phyloP scores from a whole-genome alignment of 2,113 vertebrate species.

The Proterorhinus semilunaris region DNA sequence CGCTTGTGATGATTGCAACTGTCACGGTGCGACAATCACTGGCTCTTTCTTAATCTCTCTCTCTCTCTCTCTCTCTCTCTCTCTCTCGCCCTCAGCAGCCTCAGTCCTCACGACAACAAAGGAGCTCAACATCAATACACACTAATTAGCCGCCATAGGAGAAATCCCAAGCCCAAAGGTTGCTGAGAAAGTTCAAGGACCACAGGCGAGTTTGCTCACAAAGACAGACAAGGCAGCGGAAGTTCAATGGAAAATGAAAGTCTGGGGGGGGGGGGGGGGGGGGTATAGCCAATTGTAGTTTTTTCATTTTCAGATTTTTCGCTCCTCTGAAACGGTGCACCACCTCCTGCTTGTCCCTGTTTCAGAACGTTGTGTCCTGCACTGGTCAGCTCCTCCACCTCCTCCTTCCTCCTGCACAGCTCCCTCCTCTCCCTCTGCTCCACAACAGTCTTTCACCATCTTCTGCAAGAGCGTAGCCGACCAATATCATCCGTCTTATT shows the following conservation, averaged over 20 bases:
- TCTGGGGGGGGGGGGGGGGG: too few relatives aligned
- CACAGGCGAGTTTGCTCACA: conserved; percentile 14
- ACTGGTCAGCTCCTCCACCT: too few relatives aligned
- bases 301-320: too few relatives aligned
- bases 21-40: conserved; percentile 51
- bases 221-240: conserved; percentile 3
- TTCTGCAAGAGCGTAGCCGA: too few relatives aligned
- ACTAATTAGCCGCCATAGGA: conserved; percentile 42
- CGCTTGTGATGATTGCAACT: conserved; percentile 47
- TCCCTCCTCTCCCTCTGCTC: too few relatives aligned
- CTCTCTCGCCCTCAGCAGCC: conserved; percentile 37
- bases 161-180: conserved; percentile 41
- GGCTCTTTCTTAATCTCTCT: conserved; percentile 4
- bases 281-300: too few relatives aligned
- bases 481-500: too few relatives aligned
- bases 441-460: too few relatives aligned
- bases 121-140: conserved; percentile 42
- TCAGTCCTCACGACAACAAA: conserved; percentile 22
- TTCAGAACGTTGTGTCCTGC: too few relatives aligned
- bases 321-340: too few relatives aligned
- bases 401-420: too few relatives aligned
- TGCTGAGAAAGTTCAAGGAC: conserved; percentile 32
- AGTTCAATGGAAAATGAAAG: conserved; percentile 11
- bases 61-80: conserved; percentile 24
- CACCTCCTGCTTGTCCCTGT: too few relatives aligned